Conservation (phyloP, 2,797 vertebrate species). For the Sandelia bainsii region DNA sequence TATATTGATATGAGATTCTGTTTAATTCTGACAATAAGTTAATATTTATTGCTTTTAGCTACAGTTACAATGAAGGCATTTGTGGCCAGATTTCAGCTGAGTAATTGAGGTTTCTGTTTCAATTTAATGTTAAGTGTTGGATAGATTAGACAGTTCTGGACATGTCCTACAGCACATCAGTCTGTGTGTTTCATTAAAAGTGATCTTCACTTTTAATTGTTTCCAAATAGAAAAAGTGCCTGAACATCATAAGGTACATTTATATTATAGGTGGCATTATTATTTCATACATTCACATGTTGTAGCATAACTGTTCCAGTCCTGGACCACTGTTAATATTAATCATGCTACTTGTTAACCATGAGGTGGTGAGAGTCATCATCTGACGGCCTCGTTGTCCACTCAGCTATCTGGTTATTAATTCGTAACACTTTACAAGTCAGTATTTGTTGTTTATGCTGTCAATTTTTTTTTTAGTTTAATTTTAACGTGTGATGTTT, state of each 20-base stretch:
- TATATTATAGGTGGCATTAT: slow-evolving; percentile 36
- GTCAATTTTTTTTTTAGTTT: slow-evolving; percentile 40
- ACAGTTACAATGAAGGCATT: slow-evolving; percentile 7
- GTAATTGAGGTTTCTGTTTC: slow-evolving; percentile 27
- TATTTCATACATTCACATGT: slow-evolving; percentile 25
- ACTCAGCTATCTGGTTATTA: slow-evolving; percentile 31
- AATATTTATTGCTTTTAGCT: slow-evolving; percentile 78
- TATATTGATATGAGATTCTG: slow-evolving; percentile 34
- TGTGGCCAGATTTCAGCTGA: slow-evolving; percentile 18
- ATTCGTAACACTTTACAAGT: slow-evolving; percentile 19
- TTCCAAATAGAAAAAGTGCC: slow-evolving; percentile 71
- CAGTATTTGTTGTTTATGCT: slow-evolving; percentile 37
- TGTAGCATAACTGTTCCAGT: slow-evolving; percentile 48
- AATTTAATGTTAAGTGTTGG: slow-evolving; percentile 14
- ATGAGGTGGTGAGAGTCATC: slow-evolving; percentile 5
- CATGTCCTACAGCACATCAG: slow-evolving; percentile 32
- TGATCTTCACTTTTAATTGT: slow-evolving; percentile 8
- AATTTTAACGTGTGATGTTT: slow-evolving; percentile 57
- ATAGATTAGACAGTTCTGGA: not conserved
- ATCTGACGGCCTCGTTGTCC: not conserved
- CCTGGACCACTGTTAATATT: slow-evolving; percentile 58
- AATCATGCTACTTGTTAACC: slow-evolving; percentile 26
- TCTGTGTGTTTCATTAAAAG: slow-evolving; percentile 15
- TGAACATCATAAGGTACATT: slow-evolving; percentile 62
- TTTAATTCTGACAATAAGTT: slow-evolving; percentile 61